Percentiles rank a stretch among this genome's conserved stretches.
These are phyloP conservation scores for Tympanuchus pallidicinctus DNA, from an alignment of 2,113 vertebrate genomes.

Conservation along the genomic window DNA sequence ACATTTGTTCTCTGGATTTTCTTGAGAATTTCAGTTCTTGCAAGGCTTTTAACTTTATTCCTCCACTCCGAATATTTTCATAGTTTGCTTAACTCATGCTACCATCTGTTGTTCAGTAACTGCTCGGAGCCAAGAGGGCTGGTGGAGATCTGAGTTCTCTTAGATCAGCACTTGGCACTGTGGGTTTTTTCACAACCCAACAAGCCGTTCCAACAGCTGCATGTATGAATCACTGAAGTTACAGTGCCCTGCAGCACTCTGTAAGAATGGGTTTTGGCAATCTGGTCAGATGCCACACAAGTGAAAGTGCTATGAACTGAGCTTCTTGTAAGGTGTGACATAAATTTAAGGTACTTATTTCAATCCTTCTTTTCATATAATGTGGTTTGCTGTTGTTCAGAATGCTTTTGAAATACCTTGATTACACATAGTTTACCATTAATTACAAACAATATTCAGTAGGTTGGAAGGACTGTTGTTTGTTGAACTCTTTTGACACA, in stretches of 20 bases:
- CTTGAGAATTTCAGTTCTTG: constrained; percentile 5
- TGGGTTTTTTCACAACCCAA: constrained; percentile 61
- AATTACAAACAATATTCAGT: background rate
- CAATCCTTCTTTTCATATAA: background rate
- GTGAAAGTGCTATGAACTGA: constrained; percentile 3
- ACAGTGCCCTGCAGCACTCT: constrained; percentile 52
- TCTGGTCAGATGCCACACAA: constrained; percentile 43
- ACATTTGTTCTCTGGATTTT: constrained; percentile 3
- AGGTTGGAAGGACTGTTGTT: background rate
- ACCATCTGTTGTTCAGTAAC: constrained; percentile 68
- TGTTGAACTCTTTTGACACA: constrained; percentile 14
- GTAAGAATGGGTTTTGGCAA: constrained; percentile 41
- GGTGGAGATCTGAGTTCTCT: constrained; percentile 63
- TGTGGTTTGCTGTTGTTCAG: background rate
- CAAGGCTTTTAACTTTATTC: constrained; percentile 28
- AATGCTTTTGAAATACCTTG: background rate
- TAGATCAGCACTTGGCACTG: constrained; percentile 70
- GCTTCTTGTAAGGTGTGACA: constrained; percentile 7
- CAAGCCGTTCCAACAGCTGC: constrained; percentile 67
- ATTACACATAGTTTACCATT: background rate
- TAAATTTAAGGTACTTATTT: background rate
- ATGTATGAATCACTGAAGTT: constrained; percentile 63
- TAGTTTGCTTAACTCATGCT: constrained; percentile 55
- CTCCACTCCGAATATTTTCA: constrained; percentile 38
- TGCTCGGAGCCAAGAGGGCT: constrained; percentile 44